A percentile compares a stretch with the other conserved stretches of the same genome.
These are phyloP conservation scores for Phyllotreta striolata DNA, from an alignment of 2,888 invertebrate genomes.

Conservation along the genomic window DNA sequence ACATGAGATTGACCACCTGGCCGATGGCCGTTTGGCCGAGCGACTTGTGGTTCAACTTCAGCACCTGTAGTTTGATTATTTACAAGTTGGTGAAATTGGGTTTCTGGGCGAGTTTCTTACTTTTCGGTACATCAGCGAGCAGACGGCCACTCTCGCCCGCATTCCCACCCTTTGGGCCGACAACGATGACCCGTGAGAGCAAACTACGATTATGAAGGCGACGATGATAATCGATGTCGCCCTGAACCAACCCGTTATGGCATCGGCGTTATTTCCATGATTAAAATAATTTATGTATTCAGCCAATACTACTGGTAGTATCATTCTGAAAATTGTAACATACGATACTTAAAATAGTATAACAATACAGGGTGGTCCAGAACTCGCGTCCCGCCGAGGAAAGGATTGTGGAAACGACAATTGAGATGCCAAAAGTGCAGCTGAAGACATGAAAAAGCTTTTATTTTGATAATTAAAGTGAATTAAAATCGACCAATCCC, in stretches of 20 bases:
- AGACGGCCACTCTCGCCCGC: conserved; percentile 78
- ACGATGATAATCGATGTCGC: conserved; percentile 69
- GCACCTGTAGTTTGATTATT: conserved; percentile 58
- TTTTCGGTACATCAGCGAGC: conserved; percentile 85
- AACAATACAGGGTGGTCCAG: no score
- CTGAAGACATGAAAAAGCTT: no score
- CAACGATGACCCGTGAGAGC: conserved; percentile 71
- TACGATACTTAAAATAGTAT: no score
- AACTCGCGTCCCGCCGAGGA: no score
- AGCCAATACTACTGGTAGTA: conserved; percentile 69
- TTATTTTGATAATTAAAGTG: no score
- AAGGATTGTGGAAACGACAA: no score
- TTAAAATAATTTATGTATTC: conserved; percentile 69
- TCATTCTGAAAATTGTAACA: conserved; percentile 63
- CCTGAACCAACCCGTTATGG: conserved; percentile 71
- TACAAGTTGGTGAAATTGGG: conserved; percentile 64
- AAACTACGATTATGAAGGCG: conserved; percentile 67
- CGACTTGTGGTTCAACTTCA: conserved; percentile 72
- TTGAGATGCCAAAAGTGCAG: no score
- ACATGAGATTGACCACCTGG: conserved; percentile 83
- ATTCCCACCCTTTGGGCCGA: conserved; percentile 74
- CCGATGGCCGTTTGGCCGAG: conserved; percentile 84
- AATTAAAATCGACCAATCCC: no score
- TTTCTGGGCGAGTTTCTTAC: conserved; percentile 69
- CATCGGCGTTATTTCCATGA: conserved; percentile 56